Evolutionary conservation across 2,888 invertebrate species (phyloP).

Genomic region (Hypsopygia costalis): DNA sequence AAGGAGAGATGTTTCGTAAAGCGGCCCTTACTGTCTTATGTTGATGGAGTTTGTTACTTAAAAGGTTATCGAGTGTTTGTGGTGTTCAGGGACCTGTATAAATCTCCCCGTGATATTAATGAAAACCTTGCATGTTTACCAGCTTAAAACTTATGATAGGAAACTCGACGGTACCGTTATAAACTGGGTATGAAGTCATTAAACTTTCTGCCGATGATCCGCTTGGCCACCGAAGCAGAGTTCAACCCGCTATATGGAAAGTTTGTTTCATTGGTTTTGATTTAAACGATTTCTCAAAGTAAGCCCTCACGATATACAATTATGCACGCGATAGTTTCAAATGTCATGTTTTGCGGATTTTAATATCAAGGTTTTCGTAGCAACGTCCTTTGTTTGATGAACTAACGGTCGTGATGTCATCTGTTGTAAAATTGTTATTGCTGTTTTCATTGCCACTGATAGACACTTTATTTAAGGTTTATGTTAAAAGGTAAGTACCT

Average conservation of each 20-base stretch:
- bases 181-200: constrained; percentile 47
- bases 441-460: too few species aligned
- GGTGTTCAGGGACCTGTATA: constrained; percentile 6
- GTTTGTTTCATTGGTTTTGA: constrained; percentile 3
- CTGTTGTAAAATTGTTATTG: not conserved
- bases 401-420: not conserved
- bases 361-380: constrained; percentile 2
- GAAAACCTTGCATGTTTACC: constrained; percentile 33
- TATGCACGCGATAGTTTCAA: constrained; percentile 12
- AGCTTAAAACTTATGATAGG: constrained; percentile 27
- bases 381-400: not conserved
- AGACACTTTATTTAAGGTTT: not conserved
- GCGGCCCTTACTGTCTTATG: constrained; percentile 28
- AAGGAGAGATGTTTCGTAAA: constrained; percentile 31
- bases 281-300: constrained; percentile 7
- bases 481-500: too few species aligned
- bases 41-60: constrained; percentile 25
- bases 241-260: constrained; percentile 14
- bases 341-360: constrained; percentile 15
- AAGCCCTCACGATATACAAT: constrained; percentile 10
- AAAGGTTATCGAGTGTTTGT: constrained; percentile 20
- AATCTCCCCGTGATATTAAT: constrained; percentile 20
- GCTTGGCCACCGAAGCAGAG: constrained; percentile 30
- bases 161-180: constrained; percentile 31
- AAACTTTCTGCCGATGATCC: constrained; percentile 49